Base-by-base conservation (phyloP, 2,113 vertebrate genomes). In the Phylloscopus trochiloides region DNA sequence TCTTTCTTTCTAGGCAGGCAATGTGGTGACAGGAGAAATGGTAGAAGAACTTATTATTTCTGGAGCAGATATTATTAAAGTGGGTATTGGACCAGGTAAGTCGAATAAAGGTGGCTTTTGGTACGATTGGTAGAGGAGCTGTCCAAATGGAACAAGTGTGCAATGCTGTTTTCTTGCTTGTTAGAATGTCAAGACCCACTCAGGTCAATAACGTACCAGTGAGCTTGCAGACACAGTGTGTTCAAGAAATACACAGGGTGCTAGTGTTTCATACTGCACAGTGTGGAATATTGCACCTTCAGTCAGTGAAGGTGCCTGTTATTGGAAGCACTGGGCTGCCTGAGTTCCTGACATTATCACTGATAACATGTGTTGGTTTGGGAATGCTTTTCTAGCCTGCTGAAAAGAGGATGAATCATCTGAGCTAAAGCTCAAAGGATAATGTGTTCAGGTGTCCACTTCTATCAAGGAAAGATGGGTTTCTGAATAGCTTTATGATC, bases 21-120 rank as follows among this genome's bases (percentile, higher is more conserved):
- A 99, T 10, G 99, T 99, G 96, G 99, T 99, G 62, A 99, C 99
- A 3, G 99, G 99, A 61, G 99, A 99, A 97, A 99, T 99, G 99
- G 99, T 99, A 78, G 99, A 99, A 93, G 99, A 99, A 88, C 99
- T 99, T 62, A 99, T 99, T 97, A 98, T 99, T 68, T 98, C 99
- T 1, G 99, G 99, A 71, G 99, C 99, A 86, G 99, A 99, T 96
- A 99, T 99, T 92, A 99, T 99, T 96, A 99, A 99, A 99, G 99
- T 99, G 96, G 99, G 99, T 91, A 99, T 99, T 4, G 99, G 99
- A 77, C 99, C 99, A 98, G 99, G 99, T 99, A 96, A 98, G 97
- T 85, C 38, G 80, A 80, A 68, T 51, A 42, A 62, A 3, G 14
- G 10, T 72, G 55, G n/a, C 16, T 58, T 79, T 65, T 4, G 18